Conservation (phyloP, 1,140 invertebrate genomes). For the Telenomus remus region DNA sequence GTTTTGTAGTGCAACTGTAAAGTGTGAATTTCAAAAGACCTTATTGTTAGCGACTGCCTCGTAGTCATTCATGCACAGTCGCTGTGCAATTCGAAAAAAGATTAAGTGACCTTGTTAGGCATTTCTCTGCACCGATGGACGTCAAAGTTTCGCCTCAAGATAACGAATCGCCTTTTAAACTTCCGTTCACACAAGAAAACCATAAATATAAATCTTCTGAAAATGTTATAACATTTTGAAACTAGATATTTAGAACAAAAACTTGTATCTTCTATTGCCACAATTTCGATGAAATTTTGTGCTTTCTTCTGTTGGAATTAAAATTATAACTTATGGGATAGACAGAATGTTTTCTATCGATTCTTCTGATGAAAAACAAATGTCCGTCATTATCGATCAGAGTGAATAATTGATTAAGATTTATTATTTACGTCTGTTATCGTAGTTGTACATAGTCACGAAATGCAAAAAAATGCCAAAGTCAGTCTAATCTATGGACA, state of each 20-base stretch:
- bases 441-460: slow-evolving; percentile 29
- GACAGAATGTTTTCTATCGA: too few relatives aligned
- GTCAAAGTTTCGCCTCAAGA: too few relatives aligned
- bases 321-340: too few relatives aligned
- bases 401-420: slow-evolving; percentile 35
- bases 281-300: too few relatives aligned
- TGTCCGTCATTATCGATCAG: slow-evolving; percentile 36
- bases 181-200: too few relatives aligned
- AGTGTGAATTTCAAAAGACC: slow-evolving; percentile 34
- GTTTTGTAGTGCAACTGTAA: not conserved
- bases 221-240: too few relatives aligned
- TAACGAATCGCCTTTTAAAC: too few relatives aligned
- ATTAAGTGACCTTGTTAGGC: slow-evolving; percentile 38
- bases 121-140: slow-evolving; percentile 38
- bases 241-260: too few relatives aligned
- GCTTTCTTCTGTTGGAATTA: too few relatives aligned
- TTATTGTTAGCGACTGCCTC: slow-evolving; percentile 29
- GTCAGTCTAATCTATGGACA: not conserved
- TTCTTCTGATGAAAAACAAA: too few relatives aligned
- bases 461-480: slow-evolving; percentile 13
- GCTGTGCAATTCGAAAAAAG: slow-evolving; percentile 38
- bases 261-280: too few relatives aligned
- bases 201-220: too few relatives aligned
- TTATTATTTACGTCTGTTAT: slow-evolving; percentile 32
- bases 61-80: slow-evolving; percentile 16